These are phyloP conservation scores for Nemurella pictetii DNA, from an alignment of 2,888 invertebrate genomes.

Conservation along the genomic window DNA sequence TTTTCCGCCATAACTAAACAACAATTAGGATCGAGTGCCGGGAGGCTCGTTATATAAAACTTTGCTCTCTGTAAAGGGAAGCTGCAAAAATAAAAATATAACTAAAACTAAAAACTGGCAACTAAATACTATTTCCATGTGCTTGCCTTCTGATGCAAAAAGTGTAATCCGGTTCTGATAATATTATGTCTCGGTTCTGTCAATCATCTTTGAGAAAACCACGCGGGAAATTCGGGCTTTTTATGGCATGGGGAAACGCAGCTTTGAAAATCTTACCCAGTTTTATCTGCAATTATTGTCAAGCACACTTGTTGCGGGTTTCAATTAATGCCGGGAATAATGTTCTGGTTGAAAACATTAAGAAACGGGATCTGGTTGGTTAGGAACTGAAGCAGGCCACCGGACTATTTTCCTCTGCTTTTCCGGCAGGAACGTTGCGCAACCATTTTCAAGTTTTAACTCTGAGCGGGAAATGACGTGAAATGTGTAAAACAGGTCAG, in stretches of 20 bases:
- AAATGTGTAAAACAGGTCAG: not conserved
- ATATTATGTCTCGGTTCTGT: not conserved
- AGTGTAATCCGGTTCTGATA: too few relatives aligned
- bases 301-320: not conserved
- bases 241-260: not conserved
- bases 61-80: not conserved
- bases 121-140: too few relatives aligned
- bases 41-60: not conserved
- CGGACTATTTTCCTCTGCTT: not conserved
- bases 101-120: too few relatives aligned
- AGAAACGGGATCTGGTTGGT: not conserved
- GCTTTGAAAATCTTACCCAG: not conserved
- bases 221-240: not conserved
- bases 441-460: not conserved
- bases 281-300: not conserved
- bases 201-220: not conserved
- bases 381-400: not conserved
- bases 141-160: too few relatives aligned
- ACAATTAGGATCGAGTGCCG: not conserved
- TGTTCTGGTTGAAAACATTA: not conserved
- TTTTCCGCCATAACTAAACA: not conserved
- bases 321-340: not conserved
- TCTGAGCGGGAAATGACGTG: not conserved
- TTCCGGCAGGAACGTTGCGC: not conserved
- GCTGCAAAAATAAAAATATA: not conserved